Evolutionary conservation across 2,113 vertebrate species (phyloP).

Genomic region (Peromyscus polionotus): DNA sequence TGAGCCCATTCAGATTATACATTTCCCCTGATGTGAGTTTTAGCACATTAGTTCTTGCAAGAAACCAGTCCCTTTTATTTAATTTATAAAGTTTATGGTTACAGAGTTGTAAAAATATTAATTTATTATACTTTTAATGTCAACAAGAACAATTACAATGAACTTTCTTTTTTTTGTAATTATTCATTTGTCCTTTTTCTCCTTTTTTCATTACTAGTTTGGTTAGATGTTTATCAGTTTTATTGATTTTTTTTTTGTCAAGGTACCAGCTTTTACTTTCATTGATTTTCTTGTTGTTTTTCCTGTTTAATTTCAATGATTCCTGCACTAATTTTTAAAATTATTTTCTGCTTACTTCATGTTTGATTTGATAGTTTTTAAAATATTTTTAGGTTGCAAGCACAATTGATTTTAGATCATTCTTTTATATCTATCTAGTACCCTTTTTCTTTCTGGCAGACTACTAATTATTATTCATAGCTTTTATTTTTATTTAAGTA

Average conservation of each 20-base stretch:
- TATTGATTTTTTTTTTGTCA: not conserved
- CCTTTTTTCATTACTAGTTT: not conserved
- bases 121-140: conserved; percentile 46
- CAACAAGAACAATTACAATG: not conserved
- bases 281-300: conserved; percentile 12
- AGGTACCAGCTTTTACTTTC: not conserved
- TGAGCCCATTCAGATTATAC: not conserved
- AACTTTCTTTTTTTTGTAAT: not conserved
- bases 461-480: not conserved
- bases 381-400: too few relatives aligned
- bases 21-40: not conserved
- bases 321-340: not conserved
- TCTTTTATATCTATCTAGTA: not conserved
- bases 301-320: not conserved
- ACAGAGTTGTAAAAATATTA: conserved; percentile 27
- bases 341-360: too few relatives aligned
- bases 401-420: too few relatives aligned
- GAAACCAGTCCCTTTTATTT: not conserved
- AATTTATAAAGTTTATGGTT: not conserved
- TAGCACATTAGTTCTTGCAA: not conserved
- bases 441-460: not conserved
- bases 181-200: conserved; percentile 10
- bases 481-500: conserved; percentile 13
- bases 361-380: too few relatives aligned
- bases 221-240: conserved; percentile 14